Percentiles rank a stretch among this genome's conserved stretches.
These are phyloP conservation scores for Leptatherina wallacei DNA, from an alignment of 2,797 vertebrate genomes.

Conservation along the genomic window DNA sequence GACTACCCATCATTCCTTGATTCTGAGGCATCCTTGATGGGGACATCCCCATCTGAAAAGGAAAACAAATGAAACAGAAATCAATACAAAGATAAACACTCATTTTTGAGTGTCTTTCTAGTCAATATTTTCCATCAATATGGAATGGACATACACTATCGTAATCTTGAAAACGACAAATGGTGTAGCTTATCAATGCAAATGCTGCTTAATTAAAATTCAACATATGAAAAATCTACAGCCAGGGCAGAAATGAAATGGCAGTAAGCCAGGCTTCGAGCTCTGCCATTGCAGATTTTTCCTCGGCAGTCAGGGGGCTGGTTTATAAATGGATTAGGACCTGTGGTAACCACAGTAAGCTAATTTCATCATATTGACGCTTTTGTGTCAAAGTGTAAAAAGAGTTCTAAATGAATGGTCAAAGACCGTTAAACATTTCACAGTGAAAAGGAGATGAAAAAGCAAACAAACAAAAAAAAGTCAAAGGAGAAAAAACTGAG, in stretches of 20 bases:
- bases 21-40: constrained; percentile 94
- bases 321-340: constrained; percentile 24
- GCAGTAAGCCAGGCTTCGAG: neutral
- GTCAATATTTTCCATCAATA: constrained; percentile 3
- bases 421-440: neutral
- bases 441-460: constrained; percentile 4
- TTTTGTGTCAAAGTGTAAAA: constrained; percentile 6
- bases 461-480: neutral
- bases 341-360: constrained; percentile 2
- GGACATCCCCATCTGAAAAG: constrained; percentile 93
- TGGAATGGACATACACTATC: constrained; percentile 1
- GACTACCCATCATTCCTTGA: constrained; percentile 91
- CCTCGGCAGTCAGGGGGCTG: constrained; percentile 8
- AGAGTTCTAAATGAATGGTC: neutral
- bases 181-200: constrained; percentile 6
- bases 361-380: constrained; percentile 2
- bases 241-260: constrained; percentile 7
- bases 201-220: constrained; percentile 18
- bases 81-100: constrained; percentile 4
- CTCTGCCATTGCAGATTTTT: constrained; percentile 19
- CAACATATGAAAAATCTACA: constrained; percentile 23
- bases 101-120: neutral
- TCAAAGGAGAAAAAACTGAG: neutral
- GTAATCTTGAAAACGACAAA: neutral
- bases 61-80: constrained; percentile 25